Base-by-base conservation (phyloP, 2,113 vertebrate species). In the Hippocampus zosterae region DNA sequence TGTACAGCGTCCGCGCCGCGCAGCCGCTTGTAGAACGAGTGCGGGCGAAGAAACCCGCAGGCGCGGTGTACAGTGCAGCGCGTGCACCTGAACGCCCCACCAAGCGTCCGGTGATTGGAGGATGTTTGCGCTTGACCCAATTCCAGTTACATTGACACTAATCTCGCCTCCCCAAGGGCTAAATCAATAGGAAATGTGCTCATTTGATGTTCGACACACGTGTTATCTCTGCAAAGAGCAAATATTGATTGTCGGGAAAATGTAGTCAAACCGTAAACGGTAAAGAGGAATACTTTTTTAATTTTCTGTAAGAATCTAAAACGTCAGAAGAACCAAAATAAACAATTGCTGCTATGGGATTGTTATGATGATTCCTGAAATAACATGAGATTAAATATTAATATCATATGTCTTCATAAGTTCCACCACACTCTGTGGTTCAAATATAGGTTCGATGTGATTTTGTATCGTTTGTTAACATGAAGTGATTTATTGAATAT, bases 1-100 rank as follows among this genome's bases (percentile, higher is more conserved):
- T 86, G 80, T 72, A 75, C 68, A 78, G 80, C 56, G 62, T 75
- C 73, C 76, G 68, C 86, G 79, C 84, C 76, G 53, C 79, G 33
- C 27, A 77, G 64, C 37, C 59, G 40, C 61, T 42, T 33, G 61
- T 12, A 15, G 40, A 15, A 42, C 61, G 61, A 64, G n/a, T 46
- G 62, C 11, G 7, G 7, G 25, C 56, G 15, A 19, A 8, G 19
- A 8, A 15, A 15, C 57, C 27, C 11, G 57, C 25, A 18, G 57
- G 57, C 27, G 63, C 13, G 13, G 16, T 50, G 16, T 19, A 50
- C 15, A 40, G 33, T 5, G 42, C 41, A 8, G 8, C 23, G 19
- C 29, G 61, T 7, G 63, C 63, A 65, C 42, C 63, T 65, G 63
- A 65, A 65, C 63, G 63, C 63, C 46, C 23, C 63, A 27, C 23